A percentile compares a stretch with the other conserved stretches of the same genome.
These are phyloP conservation scores for Nudaria mundana DNA, from an alignment of 2,888 invertebrate genomes.

Conservation along the genomic window DNA sequence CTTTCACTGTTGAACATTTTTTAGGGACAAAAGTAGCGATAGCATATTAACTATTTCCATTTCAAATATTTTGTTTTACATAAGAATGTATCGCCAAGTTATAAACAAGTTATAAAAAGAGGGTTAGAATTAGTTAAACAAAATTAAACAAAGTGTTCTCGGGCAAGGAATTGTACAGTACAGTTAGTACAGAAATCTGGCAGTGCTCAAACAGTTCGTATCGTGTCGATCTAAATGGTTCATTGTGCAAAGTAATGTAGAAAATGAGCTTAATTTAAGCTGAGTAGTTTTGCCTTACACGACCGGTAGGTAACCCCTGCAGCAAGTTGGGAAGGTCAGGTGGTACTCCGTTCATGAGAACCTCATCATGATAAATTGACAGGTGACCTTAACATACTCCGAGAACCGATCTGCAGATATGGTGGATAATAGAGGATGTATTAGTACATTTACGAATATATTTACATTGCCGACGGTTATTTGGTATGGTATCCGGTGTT, in stretches of 20 bases:
- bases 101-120: too few species aligned
- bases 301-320: conserved; percentile 2
- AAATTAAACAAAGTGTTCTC: too few species aligned
- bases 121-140: too few species aligned
- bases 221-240: conserved; percentile 9
- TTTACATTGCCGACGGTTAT: neutral
- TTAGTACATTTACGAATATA: neutral
- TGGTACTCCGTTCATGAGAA: conserved; percentile 1
- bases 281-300: conserved; percentile 8
- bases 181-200: too few species aligned
- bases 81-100: too few species aligned
- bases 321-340: conserved; percentile 6
- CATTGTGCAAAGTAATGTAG: conserved; percentile 12
- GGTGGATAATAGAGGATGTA: neutral
- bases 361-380: neutral
- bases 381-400: neutral
- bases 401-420: neutral
- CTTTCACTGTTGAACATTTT: neutral
- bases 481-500: too few species aligned
- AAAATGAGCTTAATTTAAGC: conserved; percentile 10
- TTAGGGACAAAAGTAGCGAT: too few species aligned
- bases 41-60: neutral
- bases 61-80: neutral
- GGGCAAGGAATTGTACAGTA: too few species aligned
- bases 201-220: too few species aligned